Evolutionary conservation across 2,888 invertebrate genomes (phyloP), one percentile per base, ranked within the genome.

Genomic region (Onchidella celtica): DNA sequence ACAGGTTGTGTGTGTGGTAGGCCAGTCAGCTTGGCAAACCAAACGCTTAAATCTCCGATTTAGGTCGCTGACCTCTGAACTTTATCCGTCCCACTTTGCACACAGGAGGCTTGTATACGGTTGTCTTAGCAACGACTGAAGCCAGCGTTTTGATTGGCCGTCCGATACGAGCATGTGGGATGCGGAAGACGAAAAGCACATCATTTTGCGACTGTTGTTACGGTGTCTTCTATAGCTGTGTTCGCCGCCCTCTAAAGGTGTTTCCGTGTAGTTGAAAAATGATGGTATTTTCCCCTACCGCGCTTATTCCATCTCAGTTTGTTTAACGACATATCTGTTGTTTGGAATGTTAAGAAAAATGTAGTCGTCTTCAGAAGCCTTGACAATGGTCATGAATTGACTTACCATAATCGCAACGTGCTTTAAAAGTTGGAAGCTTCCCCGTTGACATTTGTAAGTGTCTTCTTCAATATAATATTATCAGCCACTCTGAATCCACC

Each of bases 121-220:
- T 80, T 80, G 79, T 59, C 79, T 55, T 80, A 74, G 79, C 63
- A 80, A 80, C 79, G 40, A 55, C 55, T 14, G 24, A 66, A 24
- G n/a, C 61, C 27, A 36, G 2, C 34, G 21, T 14, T 38, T 1
- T 47, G 79, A 79, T 79, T 72, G 79, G 79, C 36, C 65, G 72
- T 2, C 40, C 63, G 65, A 55, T 3, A 29, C 27, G 4, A 72
- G 36, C 47, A 40, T 55, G 79, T 36, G 66, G 66, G 73, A 66
- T 66, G 79, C 66, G 27, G 63, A 40, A 70, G 59, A 63, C 24
- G n/a, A 29, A 38, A 17, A 32, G 57, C 55, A 55, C 29, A 11
- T 9, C 36, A 17, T 6, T n/a, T 47, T 40, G 47, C 17, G 32
- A 4, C 68, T 57, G 66, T 77, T 77, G 34, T 66, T 29, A 6